Evolutionary conservation across 2,113 vertebrate genomes (phyloP).

Genomic region (Corythaeola cristata): DNA sequence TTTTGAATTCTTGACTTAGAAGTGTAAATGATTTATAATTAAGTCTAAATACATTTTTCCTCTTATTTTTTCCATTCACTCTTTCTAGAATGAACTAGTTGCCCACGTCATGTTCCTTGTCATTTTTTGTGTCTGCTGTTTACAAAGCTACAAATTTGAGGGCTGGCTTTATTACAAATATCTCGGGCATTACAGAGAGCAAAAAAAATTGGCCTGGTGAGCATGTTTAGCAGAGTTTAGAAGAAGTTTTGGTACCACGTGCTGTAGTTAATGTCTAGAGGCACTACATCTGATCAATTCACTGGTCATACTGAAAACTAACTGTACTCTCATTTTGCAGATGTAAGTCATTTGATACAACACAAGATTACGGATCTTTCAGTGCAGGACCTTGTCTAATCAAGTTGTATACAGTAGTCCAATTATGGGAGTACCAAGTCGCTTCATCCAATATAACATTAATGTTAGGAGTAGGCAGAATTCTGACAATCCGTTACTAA

Average conservation of each 20-base stretch:
- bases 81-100: neutral
- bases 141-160: neutral
- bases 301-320: neutral
- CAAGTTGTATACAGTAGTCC: neutral
- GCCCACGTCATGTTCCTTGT: neutral
- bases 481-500: neutral
- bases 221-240: neutral
- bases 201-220: neutral
- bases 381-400: neutral
- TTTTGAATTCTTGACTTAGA: neutral
- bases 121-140: neutral
- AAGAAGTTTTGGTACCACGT: neutral
- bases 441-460: neutral
- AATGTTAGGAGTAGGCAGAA: neutral
- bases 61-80: neutral
- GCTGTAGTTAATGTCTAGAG: neutral
- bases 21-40: slow-evolving; percentile 22
- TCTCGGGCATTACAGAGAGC: neutral
- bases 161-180: neutral
- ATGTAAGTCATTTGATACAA: neutral
- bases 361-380: neutral
- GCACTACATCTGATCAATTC: neutral
- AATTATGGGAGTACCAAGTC: neutral
- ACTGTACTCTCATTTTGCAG: neutral
- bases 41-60: neutral